These are phyloP conservation scores for Rhegmatorhina hoffmannsi DNA, from an alignment of 2,113 vertebrate species.

Conservation along the genomic window DNA sequence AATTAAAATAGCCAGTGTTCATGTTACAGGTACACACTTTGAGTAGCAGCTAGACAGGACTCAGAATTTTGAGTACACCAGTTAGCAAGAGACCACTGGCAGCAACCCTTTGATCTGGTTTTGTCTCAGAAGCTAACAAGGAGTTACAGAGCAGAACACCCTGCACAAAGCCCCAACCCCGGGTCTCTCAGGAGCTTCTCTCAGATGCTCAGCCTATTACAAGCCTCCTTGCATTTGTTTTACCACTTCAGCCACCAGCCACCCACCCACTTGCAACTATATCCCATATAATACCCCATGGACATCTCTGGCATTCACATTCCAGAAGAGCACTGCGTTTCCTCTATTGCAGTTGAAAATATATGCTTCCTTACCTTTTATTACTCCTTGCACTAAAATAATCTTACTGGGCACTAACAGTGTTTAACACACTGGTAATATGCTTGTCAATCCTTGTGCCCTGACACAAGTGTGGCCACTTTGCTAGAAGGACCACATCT, in stretches of 20 bases:
- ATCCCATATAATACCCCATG: background rate
- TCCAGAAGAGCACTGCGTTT: background rate
- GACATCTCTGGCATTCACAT: background rate
- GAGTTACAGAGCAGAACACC: background rate
- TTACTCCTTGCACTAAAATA: background rate
- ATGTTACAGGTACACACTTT: background rate
- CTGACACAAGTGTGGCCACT: no score
- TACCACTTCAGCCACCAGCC: background rate
- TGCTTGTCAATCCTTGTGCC: background rate
- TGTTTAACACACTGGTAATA: background rate
- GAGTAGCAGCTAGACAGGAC: background rate
- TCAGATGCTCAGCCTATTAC: background rate
- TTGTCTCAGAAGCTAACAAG: background rate
- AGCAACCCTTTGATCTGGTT: background rate
- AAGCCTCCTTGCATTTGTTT: background rate
- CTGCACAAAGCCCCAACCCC: background rate
- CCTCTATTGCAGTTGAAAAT: background rate
- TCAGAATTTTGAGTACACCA: background rate
- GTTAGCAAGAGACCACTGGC: background rate
- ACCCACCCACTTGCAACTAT: background rate
- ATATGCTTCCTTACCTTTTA: background rate
- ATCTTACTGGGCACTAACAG: background rate
- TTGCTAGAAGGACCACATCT: background rate
- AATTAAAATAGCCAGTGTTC: background rate
- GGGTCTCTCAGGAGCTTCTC: background rate